Evolutionary conservation across 1,140 invertebrate species (phyloP).

Genomic region (Trichomalopsis sarcophagae): DNA sequence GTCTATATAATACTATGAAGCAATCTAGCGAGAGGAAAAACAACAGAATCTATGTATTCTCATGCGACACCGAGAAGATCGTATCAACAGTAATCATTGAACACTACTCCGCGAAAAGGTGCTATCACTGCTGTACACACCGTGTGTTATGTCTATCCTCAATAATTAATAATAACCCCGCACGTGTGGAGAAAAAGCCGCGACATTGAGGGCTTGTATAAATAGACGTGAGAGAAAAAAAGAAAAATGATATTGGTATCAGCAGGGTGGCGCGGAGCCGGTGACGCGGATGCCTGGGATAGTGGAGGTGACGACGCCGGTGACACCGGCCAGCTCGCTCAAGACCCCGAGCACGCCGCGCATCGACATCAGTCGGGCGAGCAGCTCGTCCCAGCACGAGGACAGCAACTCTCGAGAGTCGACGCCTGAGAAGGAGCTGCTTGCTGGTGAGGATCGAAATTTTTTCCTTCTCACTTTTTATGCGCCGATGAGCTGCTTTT

Average conservation of each 20-base stretch:
- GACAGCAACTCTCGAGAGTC: slow-evolving; percentile 84
- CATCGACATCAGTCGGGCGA: slow-evolving; percentile 90
- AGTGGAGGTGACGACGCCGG: slow-evolving; percentile 78
- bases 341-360: slow-evolving; percentile 85
- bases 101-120: background rate
- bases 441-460: slow-evolving; percentile 66
- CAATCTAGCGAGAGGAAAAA: no score
- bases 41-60: background rate
- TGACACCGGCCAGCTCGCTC: slow-evolving; percentile 73
- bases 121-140: background rate
- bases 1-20: no score
- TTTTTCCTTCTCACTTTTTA: background rate
- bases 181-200: background rate
- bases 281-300: slow-evolving; percentile 81
- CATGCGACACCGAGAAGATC: background rate
- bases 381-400: slow-evolving; percentile 88
- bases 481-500: background rate
- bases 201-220: background rate
- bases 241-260: background rate
- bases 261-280: slow-evolving; percentile 71
- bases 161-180: background rate
- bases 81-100: background rate
- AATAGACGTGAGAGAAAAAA: background rate
- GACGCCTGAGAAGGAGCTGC: slow-evolving; percentile 86
- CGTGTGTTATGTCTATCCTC: no score